These are phyloP conservation scores for Amblyjoppa proteus DNA, from an alignment of 2,888 invertebrate species.

Conservation along the genomic window DNA sequence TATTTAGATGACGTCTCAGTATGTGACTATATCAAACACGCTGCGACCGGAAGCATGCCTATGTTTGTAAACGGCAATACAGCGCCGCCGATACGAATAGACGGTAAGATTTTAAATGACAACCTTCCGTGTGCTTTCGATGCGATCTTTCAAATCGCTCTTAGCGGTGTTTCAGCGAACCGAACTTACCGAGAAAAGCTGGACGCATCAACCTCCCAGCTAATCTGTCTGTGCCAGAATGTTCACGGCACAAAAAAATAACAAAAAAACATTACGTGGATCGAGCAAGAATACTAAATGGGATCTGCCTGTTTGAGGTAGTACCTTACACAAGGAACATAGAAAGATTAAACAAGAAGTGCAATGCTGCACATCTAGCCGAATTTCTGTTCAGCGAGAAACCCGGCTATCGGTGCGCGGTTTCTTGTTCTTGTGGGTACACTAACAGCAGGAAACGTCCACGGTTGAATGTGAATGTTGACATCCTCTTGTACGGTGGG, in stretches of 20 bases:
- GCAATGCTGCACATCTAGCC: constrained; percentile 25
- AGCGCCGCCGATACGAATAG: not conserved
- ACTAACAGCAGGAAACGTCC: not conserved
- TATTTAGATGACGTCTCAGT: constrained; percentile 28
- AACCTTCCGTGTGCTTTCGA: not conserved
- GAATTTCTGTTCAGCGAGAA: not conserved
- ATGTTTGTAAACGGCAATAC: not conserved
- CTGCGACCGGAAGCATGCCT: constrained; percentile 2
- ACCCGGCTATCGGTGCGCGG: constrained; percentile 3
- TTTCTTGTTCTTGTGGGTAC: constrained; percentile 32
- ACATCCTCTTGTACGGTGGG: constrained; percentile 13
- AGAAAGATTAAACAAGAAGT: not conserved
- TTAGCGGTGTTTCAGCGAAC: constrained; percentile 1
- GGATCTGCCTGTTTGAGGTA: not conserved
- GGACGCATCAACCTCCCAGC: not conserved
- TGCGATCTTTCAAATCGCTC: not conserved
- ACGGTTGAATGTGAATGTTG: constrained; percentile 26
- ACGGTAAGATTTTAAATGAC: not conserved
- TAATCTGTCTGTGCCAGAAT: not conserved
- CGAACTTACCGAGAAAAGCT: not conserved
- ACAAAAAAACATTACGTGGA: not conserved
- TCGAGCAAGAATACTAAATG: not conserved
- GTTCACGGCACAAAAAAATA: constrained; percentile 4
- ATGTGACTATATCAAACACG: not conserved
- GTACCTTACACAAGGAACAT: constrained; percentile 8